phyloP scores from a whole-genome alignment of 2,888 invertebrate species.

The Clepsis dumicolana region DNA sequence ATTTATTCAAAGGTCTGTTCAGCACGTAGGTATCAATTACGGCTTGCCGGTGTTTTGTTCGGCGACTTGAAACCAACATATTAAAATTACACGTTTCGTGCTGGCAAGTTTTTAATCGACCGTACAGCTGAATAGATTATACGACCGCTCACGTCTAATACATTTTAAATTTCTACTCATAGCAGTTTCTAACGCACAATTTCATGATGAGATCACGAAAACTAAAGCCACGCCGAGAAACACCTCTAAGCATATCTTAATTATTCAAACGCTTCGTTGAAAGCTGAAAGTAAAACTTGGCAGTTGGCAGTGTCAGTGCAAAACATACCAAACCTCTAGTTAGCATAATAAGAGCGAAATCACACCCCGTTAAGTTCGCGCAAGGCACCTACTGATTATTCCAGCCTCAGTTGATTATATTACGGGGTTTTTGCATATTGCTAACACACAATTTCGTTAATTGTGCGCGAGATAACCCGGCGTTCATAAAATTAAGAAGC shows the following conservation, averaged over 20 bases:
- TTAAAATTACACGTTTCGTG: slow-evolving; percentile 29
- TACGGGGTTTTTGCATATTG: slow-evolving; percentile 39
- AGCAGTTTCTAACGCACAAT: background rate
- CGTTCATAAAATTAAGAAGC: slow-evolving; percentile 66
- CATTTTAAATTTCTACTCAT: background rate
- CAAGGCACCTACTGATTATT: slow-evolving; percentile 26
- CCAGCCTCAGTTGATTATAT: slow-evolving; percentile 28
- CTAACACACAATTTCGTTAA: slow-evolving; percentile 37
- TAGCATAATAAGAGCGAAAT: slow-evolving; percentile 41
- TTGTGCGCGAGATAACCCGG: slow-evolving; percentile 37
- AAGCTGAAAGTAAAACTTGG: slow-evolving; percentile 15
- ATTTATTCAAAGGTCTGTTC: slow-evolving; percentile 64
- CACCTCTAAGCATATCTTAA: slow-evolving; percentile 1
- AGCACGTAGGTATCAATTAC: slow-evolving; percentile 45
- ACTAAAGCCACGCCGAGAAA: background rate
- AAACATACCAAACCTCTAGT: slow-evolving; percentile 28
- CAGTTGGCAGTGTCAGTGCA: slow-evolving; percentile 27
- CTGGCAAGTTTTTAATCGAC: slow-evolving; percentile 23
- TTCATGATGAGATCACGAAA: background rate
- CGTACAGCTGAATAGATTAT: background rate
- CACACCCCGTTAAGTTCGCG: slow-evolving; percentile 34
- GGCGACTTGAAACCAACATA: slow-evolving; percentile 23
- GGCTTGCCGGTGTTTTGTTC: slow-evolving; percentile 30
- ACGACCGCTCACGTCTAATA: background rate
- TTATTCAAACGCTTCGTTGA: slow-evolving; percentile 2